Percentiles rank a stretch among this genome's conserved stretches.
These are phyloP conservation scores for Netelia virgata DNA, from an alignment of 2,888 invertebrate genomes.

Conservation along the genomic window DNA sequence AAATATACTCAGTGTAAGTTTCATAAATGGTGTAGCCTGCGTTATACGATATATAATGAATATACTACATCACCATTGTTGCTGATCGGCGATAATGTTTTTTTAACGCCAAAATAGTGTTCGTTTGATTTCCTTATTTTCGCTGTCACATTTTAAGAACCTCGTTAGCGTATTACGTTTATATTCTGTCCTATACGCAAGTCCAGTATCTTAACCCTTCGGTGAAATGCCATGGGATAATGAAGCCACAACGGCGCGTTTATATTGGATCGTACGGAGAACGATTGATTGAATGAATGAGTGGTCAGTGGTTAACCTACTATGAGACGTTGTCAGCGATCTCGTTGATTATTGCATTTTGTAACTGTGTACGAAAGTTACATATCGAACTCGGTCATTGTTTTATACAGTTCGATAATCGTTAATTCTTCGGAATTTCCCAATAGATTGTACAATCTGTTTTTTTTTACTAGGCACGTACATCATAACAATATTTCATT, in stretches of 20 bases:
- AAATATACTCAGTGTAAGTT: constrained; percentile 15
- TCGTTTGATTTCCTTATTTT: constrained; percentile 1
- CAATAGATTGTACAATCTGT: no score
- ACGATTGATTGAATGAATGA: background rate
- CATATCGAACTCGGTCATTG: background rate
- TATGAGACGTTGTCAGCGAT: background rate
- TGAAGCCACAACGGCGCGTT: no score
- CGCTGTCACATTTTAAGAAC: background rate
- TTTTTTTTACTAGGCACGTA: no score
- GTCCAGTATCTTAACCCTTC: background rate
- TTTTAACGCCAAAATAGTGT: background rate
- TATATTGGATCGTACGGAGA: no score
- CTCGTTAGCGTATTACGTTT: constrained; percentile 14
- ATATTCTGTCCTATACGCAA: background rate
- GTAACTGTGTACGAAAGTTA: background rate
- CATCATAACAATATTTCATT: no score
- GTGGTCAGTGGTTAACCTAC: background rate
- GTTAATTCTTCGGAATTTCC: no score
- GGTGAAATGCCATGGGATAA: no score
- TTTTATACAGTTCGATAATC: background rate
- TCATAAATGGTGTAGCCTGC: constrained; percentile 27
- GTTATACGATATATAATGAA: background rate
- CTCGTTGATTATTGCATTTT: background rate
- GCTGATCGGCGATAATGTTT: background rate
- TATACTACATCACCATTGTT: background rate